Evolutionary conservation across 2,113 vertebrate species (phyloP).

Genomic region (Oreochromis aureus): DNA sequence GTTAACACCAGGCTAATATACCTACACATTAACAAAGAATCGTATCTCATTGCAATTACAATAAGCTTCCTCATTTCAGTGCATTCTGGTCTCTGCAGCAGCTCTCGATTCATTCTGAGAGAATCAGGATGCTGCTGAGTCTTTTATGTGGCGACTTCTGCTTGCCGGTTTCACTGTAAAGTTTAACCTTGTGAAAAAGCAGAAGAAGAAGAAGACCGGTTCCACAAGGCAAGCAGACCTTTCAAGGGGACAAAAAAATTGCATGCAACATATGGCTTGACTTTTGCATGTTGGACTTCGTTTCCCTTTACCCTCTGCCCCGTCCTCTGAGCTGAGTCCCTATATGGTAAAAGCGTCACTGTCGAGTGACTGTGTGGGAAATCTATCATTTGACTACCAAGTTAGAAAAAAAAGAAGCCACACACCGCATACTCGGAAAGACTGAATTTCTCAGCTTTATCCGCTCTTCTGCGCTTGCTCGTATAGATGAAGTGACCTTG

Average conservation of each 20-base stretch:
- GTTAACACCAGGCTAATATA: background rate
- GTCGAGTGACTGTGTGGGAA: slow-evolving; percentile 52
- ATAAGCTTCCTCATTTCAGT: slow-evolving; percentile 3
- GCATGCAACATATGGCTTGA: background rate
- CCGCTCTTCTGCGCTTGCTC: background rate
- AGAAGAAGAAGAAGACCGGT: background rate
- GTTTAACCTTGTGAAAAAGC: background rate
- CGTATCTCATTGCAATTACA: background rate
- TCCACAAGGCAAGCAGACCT: background rate
- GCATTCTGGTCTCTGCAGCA: background rate
- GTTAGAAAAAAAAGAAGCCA: background rate
- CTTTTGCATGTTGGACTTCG: background rate
- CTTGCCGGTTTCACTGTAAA: background rate
- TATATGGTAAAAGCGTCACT: slow-evolving; percentile 65
- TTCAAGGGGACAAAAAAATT: background rate
- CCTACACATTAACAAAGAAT: background rate
- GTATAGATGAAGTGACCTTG: background rate
- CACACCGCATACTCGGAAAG: background rate
- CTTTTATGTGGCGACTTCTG: slow-evolving; percentile 8
- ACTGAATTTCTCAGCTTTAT: background rate
- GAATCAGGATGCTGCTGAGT: background rate
- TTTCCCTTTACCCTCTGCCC: background rate
- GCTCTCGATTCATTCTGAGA: background rate
- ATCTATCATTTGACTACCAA: slow-evolving; percentile 17
- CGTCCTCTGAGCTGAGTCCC: slow-evolving; percentile 42